Conservation (phyloP, 92 coral and sea anemone species). For the Diadumene lineata region DNA sequence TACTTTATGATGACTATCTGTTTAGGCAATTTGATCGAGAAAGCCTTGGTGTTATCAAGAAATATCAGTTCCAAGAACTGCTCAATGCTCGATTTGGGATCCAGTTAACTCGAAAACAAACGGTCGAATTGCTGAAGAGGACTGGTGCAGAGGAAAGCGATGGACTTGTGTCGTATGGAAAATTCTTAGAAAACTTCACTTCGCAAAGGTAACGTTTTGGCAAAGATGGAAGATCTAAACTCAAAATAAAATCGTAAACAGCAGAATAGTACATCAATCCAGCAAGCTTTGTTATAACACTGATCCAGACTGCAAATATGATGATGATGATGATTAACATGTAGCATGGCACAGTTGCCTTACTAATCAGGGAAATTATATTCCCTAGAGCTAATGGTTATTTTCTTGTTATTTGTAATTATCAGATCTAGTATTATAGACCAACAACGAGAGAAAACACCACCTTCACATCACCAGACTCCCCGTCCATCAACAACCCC, state of each 20-base stretch:
- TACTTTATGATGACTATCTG: too few species aligned
- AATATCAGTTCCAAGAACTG: constrained; percentile 77
- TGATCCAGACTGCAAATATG: too few species aligned
- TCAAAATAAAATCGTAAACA: too few species aligned
- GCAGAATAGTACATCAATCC: too few species aligned
- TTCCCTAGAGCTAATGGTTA: too few species aligned
- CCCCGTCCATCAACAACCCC: constrained; percentile 27
- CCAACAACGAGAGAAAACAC: neutral
- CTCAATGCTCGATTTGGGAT: constrained; percentile 68
- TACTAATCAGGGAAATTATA: too few species aligned
- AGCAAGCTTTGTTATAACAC: too few species aligned
- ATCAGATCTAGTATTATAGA: too few species aligned
- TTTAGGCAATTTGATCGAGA: constrained; percentile 80
- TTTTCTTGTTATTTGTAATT: too few species aligned
- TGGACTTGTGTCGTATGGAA: constrained; percentile 60
- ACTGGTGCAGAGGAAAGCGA: constrained; percentile 42
- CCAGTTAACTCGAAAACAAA: constrained; percentile 52
- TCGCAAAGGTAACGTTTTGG: constrained; percentile 40
- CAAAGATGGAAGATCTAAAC: too few species aligned
- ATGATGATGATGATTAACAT: too few species aligned
- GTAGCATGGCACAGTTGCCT: too few species aligned
- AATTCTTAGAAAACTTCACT: constrained; percentile 68
- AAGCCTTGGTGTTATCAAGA: constrained; percentile 61
- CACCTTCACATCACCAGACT: neutral
- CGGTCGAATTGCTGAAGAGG: constrained; percentile 45